Evolutionary conservation across 2,888 invertebrate species (phyloP), one percentile per base, ranked within the genome.

Genomic region (Platyscelio sp.): DNA sequence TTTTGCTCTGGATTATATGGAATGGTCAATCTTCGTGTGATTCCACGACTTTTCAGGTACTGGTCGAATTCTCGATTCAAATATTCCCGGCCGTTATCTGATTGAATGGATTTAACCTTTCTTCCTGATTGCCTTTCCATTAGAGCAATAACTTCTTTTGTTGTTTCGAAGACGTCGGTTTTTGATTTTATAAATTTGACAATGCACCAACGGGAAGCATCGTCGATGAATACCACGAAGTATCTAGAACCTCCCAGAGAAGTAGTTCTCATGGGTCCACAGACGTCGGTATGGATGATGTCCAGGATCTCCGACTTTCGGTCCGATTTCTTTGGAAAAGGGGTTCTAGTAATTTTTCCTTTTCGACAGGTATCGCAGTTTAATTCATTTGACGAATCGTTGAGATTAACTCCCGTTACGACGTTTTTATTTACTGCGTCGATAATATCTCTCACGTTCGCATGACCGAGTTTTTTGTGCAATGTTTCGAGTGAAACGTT

Each of bases 221-320:
- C 54, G 68, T 68, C 68, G 26, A 68, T 56, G 38, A 68, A 68
- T 7, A 13, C 13, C 9, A 72, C 46, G 13, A 61, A 60, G 24
- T 72, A 72, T 22, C 27, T 72, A 3, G 72, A n/a, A 2, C 61
- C 72, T 5, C 61, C 61, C 3, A 61, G 33, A 6, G 72, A 72
- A 9, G 22, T 38, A 1, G 43, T 61, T n/a, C 27, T 40, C 20
- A 27, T 58, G 11, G 51, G 72, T 9, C 61, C 72, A 2, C 72
- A 72, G 15, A 72, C 72, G 46, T 61, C 72, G 1, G 72, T 72
- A 13, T 75, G 75, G 4, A 75, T 51, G 20, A 75, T 51, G 13
- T 75, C 56, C 38, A 75, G 56, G 4, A 63, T 24, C 20, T 71
- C 60, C 15, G 61, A 33, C 11, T 29, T 61, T 24, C 75, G 38